These are phyloP conservation scores for Agrypnus murinus DNA, from an alignment of 2,888 invertebrate genomes.

Conservation along the genomic window DNA sequence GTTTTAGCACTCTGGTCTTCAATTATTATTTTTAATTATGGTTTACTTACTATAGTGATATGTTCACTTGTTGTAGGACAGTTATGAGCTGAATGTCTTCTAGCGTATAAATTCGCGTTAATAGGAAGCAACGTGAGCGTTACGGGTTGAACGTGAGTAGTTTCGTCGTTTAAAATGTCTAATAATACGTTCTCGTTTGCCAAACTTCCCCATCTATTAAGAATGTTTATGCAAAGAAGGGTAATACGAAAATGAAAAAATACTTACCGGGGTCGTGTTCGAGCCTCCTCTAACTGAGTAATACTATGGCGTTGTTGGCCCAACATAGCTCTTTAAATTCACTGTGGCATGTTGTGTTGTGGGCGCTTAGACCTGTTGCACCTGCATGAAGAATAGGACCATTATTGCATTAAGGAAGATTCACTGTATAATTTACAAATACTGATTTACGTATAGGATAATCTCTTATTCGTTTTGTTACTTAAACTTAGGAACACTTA, in stretches of 20 bases:
- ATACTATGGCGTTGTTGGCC: constrained; percentile 46
- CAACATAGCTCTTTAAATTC: constrained; percentile 35
- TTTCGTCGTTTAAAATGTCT: constrained; percentile 65
- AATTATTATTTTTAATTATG: too few species aligned
- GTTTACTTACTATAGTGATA: constrained; percentile 42
- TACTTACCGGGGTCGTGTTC: constrained; percentile 38
- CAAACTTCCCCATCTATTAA: constrained; percentile 66
- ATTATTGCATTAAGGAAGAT: background rate
- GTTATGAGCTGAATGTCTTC: constrained; percentile 69
- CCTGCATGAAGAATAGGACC: constrained; percentile 15
- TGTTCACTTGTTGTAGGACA: constrained; percentile 64
- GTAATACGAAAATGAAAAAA: background rate
- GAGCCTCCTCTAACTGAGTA: constrained; percentile 40
- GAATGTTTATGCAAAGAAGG: background rate
- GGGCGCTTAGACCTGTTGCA: constrained; percentile 29
- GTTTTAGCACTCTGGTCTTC: too few species aligned
- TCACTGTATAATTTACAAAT: too few species aligned
- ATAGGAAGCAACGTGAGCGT: constrained; percentile 67
- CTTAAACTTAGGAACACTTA: too few species aligned
- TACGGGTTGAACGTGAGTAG: constrained; percentile 62
- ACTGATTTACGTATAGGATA: too few species aligned
- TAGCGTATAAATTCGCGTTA: constrained; percentile 68
- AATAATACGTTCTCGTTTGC: constrained; percentile 65
- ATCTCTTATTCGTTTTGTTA: too few species aligned
- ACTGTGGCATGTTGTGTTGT: constrained; percentile 36